Evolutionary conservation across 2,797 vertebrate species (phyloP), one percentile per base, ranked within the genome.

Genomic region (Fratercula arctica): DNA sequence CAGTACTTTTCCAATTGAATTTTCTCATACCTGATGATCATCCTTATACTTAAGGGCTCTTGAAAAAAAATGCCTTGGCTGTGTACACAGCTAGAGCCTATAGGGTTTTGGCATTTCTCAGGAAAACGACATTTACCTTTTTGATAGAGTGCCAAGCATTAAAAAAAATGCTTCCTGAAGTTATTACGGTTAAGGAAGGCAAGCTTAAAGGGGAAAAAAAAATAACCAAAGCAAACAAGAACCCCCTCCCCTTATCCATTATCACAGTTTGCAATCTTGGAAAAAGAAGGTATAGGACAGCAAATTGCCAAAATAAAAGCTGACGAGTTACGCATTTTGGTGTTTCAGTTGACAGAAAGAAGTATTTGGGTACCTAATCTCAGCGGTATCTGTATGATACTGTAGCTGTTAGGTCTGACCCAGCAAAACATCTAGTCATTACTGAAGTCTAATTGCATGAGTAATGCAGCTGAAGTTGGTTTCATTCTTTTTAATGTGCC

Each of bases 11-110:
- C 91, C 91, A 96, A 5, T 3, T 82, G 67, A n/a, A 41, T 91
- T 96, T 96, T 96, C 95, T 93, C 93, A 95, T 91, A 75, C 76
- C 17, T 87, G 39, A 41, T 79, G 68, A 68, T 83, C 68, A 54
- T 46, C 64, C 46, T 90, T 43, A 29, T 48, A 21, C 39, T 57
- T 87, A 53, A 72, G 57, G 33, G 21, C 67, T 88, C 46, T 86
- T 84, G 60, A 37, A 83, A 93, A 89, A 13, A 95, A 91, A 46
- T 19, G 31, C 21, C 84, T 73, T 90, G 37, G 43, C 56, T 77
- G 9, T 16, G 1, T 48, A 51, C 21, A 16, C 37, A 87, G 23
- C 28, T 79, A 75, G 41, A 87, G 41, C 64, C 53, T 46, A 63
- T 43, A 75, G 68, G 18, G 51, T 28, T 79, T 75, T 85, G 56